Evolutionary conservation across 2,113 vertebrate genomes (phyloP).

Genomic region (Dicerorhinus sumatrensis): DNA sequence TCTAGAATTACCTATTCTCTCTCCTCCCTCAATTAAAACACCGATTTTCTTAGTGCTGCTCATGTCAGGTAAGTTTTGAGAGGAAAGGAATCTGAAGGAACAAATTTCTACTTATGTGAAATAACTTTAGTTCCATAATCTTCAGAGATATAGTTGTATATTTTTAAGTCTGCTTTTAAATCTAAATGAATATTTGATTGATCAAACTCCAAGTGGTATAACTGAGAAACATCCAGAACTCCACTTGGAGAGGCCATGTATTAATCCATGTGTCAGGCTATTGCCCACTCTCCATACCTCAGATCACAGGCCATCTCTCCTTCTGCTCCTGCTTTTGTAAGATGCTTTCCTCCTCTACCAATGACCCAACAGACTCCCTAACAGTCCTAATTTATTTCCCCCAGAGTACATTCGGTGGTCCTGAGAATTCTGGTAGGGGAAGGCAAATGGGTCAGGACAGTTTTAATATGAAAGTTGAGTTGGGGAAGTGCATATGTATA

Average conservation of each 20-base stretch:
- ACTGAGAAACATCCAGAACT: neutral
- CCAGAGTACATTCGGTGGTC: neutral
- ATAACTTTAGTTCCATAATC: neutral
- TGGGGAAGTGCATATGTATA: neutral
- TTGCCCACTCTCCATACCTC: neutral
- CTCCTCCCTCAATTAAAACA: neutral
- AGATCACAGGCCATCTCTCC: neutral
- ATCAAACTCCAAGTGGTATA: neutral
- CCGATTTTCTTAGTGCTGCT: neutral
- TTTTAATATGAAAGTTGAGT: neutral
- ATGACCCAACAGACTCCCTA: neutral
- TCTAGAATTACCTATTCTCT: neutral
- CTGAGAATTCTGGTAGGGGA: neutral
- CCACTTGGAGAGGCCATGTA: neutral
- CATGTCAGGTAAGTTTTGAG: neutral
- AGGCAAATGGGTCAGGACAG: neutral
- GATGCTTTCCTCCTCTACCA: neutral
- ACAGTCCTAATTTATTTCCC: neutral
- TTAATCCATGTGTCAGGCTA: neutral
- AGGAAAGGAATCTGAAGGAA: constrained; percentile 9
- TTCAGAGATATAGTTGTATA: neutral
- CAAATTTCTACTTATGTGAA: constrained; percentile 1
- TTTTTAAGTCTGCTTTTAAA: neutral
- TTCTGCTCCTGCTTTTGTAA: neutral
- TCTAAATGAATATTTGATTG: neutral